A percentile compares a stretch with the other conserved stretches of the same genome.
These are phyloP conservation scores for Xenentodon cancila DNA, from an alignment of 2,797 vertebrate genomes.

Conservation along the genomic window DNA sequence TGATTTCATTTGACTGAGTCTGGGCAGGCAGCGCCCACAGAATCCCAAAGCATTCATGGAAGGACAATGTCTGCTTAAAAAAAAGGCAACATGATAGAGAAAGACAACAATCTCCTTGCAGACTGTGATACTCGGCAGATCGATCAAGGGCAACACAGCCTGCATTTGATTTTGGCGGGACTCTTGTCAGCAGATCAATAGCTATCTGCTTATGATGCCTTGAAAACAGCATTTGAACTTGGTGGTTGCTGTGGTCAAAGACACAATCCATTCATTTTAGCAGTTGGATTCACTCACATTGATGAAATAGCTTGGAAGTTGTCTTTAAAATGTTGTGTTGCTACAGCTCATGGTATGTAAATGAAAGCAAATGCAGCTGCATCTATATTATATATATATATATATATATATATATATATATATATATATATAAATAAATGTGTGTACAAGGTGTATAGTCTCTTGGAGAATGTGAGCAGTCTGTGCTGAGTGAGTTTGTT, in stretches of 20 bases:
- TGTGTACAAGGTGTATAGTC: no score
- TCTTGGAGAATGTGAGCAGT: no score
- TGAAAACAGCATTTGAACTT: slow-evolving; percentile 52
- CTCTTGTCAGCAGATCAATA: slow-evolving; percentile 59
- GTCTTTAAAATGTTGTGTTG: slow-evolving; percentile 21
- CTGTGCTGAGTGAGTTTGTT: slow-evolving; percentile 2
- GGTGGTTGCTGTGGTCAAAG: slow-evolving; percentile 57
- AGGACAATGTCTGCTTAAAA: slow-evolving; percentile 43
- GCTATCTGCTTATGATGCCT: slow-evolving; percentile 68
- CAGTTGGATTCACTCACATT: slow-evolving; percentile 30
- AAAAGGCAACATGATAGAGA: slow-evolving; percentile 33
- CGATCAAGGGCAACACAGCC: slow-evolving; percentile 51
- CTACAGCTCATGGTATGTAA: not conserved
- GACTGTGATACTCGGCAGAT: slow-evolving; percentile 39
- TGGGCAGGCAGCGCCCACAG: slow-evolving; percentile 28
- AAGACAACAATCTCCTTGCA: slow-evolving; percentile 40
- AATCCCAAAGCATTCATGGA: slow-evolving; percentile 22
- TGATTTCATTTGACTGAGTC: slow-evolving; percentile 48
- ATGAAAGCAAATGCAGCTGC: slow-evolving; percentile 22
- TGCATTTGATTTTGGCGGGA: slow-evolving; percentile 44
- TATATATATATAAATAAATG: no score
- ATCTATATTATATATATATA: no score
- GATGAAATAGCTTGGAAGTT: slow-evolving; percentile 38
- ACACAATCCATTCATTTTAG: slow-evolving; percentile 44
- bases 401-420: no score